Evolutionary conservation across 2,797 vertebrate species (phyloP).

Genomic region (Anguilla obscura): DNA sequence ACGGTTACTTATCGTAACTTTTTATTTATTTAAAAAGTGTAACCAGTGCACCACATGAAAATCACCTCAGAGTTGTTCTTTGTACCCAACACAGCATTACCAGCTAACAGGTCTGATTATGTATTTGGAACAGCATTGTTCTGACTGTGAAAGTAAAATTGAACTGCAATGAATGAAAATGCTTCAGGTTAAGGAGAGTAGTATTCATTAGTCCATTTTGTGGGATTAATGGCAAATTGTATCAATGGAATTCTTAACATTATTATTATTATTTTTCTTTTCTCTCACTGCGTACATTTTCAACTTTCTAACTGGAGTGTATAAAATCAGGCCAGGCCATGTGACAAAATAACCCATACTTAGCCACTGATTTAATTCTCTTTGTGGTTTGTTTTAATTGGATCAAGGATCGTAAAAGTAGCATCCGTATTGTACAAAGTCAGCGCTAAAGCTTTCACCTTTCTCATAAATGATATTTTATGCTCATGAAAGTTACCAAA

Average conservation of each 20-base stretch:
- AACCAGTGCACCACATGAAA: neutral
- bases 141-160: neutral
- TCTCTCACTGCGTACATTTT: neutral
- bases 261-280: too few relatives aligned
- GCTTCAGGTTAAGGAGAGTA: neutral
- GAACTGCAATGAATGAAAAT: neutral
- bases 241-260: neutral
- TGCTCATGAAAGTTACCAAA: neutral
- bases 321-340: neutral
- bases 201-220: neutral
- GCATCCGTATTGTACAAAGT: neutral
- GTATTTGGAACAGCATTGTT: neutral
- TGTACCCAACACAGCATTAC: neutral
- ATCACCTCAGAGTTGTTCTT: neutral
- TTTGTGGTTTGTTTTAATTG: slow-evolving; percentile 1
- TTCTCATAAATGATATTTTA: neutral
- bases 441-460: neutral
- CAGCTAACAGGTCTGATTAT: neutral
- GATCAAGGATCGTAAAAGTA: neutral
- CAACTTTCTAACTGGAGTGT: neutral
- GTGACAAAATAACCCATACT: neutral
- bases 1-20: neutral
- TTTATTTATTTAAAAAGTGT: neutral
- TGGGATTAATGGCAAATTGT: neutral
- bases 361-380: neutral